Evolutionary conservation across 2,888 invertebrate genomes (phyloP).

Genomic region (Drosophila basisetae): DNA sequence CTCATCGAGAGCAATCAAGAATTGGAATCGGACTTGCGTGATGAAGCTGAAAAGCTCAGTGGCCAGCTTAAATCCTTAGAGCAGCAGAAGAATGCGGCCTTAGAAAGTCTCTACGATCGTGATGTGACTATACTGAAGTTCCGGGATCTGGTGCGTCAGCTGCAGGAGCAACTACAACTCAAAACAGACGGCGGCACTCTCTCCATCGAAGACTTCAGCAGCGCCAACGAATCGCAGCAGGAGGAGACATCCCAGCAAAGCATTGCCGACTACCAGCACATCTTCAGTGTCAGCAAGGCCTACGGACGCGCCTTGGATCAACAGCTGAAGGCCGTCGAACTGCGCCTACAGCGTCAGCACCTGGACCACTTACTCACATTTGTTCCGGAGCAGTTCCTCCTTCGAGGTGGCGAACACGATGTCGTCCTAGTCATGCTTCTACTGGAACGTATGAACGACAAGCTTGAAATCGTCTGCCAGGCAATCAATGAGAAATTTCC

Average conservation of each 20-base stretch:
- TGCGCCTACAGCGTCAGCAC: slow-evolving; percentile 93
- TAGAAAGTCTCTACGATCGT: slow-evolving; percentile 96
- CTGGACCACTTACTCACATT: slow-evolving; percentile 95
- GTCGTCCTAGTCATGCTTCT: slow-evolving; percentile 94
- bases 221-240: slow-evolving; percentile 78
- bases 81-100: slow-evolving; percentile 93
- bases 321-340: slow-evolving; percentile 94
- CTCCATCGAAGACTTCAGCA: slow-evolving; percentile 84
- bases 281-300: slow-evolving; percentile 87
- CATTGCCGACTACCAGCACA: slow-evolving; percentile 90
- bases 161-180: slow-evolving; percentile 92
- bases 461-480: slow-evolving; percentile 94
- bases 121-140: slow-evolving; percentile 97
- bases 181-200: slow-evolving; percentile 87
- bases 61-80: slow-evolving; percentile 92
- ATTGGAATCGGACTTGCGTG: slow-evolving; percentile 95
- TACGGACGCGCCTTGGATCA: slow-evolving; percentile 94
- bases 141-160: slow-evolving; percentile 94
- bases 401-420: slow-evolving; percentile 93
- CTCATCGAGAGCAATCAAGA: slow-evolving; percentile 97
- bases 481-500: slow-evolving; percentile 95
- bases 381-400: slow-evolving; percentile 97
- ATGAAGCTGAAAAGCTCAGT: slow-evolving; percentile 96
- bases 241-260: slow-evolving; percentile 79
- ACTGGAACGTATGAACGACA: slow-evolving; percentile 93